Base-by-base conservation (phyloP, 2,888 invertebrate genomes). In the Silvanus unidentatus region DNA sequence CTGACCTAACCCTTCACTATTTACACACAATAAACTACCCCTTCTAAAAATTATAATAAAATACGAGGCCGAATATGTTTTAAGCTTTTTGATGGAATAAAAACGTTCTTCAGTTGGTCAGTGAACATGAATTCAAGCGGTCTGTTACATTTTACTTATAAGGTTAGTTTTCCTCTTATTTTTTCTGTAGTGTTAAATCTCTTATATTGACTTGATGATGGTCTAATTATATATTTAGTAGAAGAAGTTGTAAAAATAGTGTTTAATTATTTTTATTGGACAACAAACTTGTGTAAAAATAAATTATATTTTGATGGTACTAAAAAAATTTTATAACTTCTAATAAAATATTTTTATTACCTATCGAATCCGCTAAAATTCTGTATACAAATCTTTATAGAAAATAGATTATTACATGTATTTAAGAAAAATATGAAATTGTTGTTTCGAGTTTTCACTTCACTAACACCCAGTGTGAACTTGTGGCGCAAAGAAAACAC, bases 1-100 rank as follows among this genome's bases (percentile, higher is more conserved):
- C 51, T 52, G 53, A 52, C 55, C 54, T 59, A 62, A 64, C 60
- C 63, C 63, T 63, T 63, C 55, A 52, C 50, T 56, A 54, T 57
- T 54, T 38, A 53, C 54, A 58, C 49, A 54, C 48, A 50, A 56
- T 54, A 59, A 54, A 22, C 22, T 22, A 22, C 22, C 22, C 22
- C 22, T 22, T 22, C 22, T 22, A 22, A 22, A 22, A 22, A 22
- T 22, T 22, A 22, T 22, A 22, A 22, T 22, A 22, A 22, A 22
- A 22, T 22, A 22, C 22, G 22, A 22, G 22, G 22, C 8, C 22
- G 22, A 8, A 22, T 22, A 22, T 22, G 22, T 22, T 22, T 22
- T 22, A 22, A 5, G 8, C 22, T 5, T 22, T 22, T 22, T 22
- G 22, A 8, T 22, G 22, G 22, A 3, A 22, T 5, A 22, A 8